These are phyloP conservation scores for Ariolimax columbianus DNA, from an alignment of 2,888 invertebrate genomes.

Conservation along the genomic window DNA sequence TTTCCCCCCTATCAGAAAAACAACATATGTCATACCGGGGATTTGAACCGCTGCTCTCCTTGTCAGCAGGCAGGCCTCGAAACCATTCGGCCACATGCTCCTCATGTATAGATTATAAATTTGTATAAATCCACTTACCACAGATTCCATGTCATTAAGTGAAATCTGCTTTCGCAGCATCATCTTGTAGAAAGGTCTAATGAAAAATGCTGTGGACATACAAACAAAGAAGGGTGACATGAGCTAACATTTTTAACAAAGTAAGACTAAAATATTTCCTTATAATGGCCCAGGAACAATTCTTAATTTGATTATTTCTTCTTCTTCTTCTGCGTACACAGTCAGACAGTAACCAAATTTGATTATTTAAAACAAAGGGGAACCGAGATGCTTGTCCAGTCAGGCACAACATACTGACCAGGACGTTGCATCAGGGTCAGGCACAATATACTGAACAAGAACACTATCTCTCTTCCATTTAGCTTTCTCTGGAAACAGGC, in stretches of 20 bases:
- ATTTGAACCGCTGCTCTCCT: no score
- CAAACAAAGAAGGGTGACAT: background rate
- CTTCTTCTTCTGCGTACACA: background rate
- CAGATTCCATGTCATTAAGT: conserved; percentile 98
- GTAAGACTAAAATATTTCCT: background rate
- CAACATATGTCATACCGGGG: no score
- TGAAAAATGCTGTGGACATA: conserved; percentile 91
- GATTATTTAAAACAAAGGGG: no score
- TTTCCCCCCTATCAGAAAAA: no score
- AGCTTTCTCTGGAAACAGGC: no score
- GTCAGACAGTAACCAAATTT: background rate
- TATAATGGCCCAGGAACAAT: background rate
- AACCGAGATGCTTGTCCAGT: no score
- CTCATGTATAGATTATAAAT: background rate
- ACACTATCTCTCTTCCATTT: no score
- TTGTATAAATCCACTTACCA: conserved; percentile 79
- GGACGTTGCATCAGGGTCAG: no score
- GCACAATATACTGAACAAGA: no score
- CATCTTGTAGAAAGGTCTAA: conserved; percentile 99
- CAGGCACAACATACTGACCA: no score
- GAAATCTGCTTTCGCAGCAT: conserved; percentile 96
- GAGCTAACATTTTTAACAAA: background rate
- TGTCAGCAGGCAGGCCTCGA: no score
- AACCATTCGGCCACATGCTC: no score
- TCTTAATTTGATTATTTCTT: background rate